Evolutionary conservation across 2,797 vertebrate species (phyloP).

Genomic region (Euphonia xanthogaster): DNA sequence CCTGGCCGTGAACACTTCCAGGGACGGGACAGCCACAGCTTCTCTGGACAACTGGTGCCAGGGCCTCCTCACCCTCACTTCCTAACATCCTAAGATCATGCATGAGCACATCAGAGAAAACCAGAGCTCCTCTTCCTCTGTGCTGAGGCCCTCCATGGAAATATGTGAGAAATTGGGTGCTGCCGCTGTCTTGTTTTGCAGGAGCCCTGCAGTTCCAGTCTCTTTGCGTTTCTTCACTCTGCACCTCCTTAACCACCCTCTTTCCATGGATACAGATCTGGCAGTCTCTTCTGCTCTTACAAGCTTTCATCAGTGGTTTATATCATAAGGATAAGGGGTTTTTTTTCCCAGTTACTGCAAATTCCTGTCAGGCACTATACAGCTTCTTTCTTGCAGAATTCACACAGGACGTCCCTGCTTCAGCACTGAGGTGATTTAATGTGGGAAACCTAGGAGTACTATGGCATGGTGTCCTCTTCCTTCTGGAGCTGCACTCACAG

Average conservation of each 20-base stretch:
- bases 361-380: not conserved
- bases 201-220: not conserved
- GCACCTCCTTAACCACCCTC: not conserved
- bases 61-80: not conserved
- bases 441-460: not conserved
- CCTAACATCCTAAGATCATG: not conserved
- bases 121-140: not conserved
- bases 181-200: not conserved
- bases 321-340: rapidly evolving
- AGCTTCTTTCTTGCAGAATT: not conserved
- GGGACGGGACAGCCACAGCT: not conserved
- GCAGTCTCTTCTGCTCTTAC: not conserved
- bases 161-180: not conserved
- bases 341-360: not conserved
- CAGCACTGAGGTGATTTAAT: not conserved
- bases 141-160: not conserved
- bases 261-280: not conserved
- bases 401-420: not conserved
- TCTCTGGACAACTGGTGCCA: not conserved
- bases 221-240: not conserved
- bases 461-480: not conserved
- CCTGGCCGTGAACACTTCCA: not conserved
- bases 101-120: not conserved
- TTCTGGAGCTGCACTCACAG: not conserved
- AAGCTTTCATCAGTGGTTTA: not conserved